Percentiles rank a stretch among this genome's conserved stretches.
These are phyloP conservation scores for Bryconaethiops microstoma DNA, from an alignment of 2,797 vertebrate genomes.

Conservation along the genomic window DNA sequence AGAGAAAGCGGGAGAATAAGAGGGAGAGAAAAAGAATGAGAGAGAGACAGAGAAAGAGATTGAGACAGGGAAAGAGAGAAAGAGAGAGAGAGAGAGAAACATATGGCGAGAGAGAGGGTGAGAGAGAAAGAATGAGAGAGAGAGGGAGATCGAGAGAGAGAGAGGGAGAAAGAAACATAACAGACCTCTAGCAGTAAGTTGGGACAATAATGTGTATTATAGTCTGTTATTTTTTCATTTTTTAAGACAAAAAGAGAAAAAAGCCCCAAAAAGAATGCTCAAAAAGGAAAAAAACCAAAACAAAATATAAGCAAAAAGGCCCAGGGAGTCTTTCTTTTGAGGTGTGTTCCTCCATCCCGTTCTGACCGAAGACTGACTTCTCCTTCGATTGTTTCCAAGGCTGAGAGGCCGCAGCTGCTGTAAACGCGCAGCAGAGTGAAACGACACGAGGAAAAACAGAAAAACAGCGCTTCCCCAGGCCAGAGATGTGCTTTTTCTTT, in stretches of 20 bases:
- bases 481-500: neutral
- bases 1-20: neutral
- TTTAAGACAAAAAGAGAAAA: too few species aligned
- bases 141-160: neutral
- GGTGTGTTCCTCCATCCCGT: constrained; percentile 45
- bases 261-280: too few species aligned
- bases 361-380: constrained; percentile 45
- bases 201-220: too few species aligned
- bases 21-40: neutral
- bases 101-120: neutral
- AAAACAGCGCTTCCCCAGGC: constrained; percentile 8
- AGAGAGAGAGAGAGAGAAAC: neutral
- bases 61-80: neutral
- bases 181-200: too few species aligned
- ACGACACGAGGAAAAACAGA: constrained; percentile 18
- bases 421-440: constrained; percentile 25
- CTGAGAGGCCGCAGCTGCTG: constrained; percentile 24
- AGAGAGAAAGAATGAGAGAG: neutral
- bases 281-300: too few species aligned
- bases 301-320: neutral
- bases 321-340: too few species aligned
- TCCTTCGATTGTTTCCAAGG: constrained; percentile 17
- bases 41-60: neutral
- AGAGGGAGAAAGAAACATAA: neutral
- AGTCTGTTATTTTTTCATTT: too few species aligned